Evolutionary conservation across 2,797 vertebrate genomes (phyloP).

Genomic region (Sebastes elongatus): DNA sequence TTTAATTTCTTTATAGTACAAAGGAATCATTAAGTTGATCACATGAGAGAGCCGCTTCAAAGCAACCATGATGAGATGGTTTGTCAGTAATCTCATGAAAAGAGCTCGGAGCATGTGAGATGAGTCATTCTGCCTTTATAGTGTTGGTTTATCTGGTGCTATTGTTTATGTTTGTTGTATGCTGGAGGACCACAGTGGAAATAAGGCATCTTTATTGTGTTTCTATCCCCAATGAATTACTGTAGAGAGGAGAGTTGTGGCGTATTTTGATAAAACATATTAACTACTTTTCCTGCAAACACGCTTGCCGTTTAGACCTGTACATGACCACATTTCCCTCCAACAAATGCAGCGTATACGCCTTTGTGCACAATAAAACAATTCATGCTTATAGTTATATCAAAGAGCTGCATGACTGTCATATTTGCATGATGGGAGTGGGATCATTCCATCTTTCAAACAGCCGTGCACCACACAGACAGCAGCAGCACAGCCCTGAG

Average conservation of each 20-base stretch:
- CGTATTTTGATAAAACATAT: not conserved
- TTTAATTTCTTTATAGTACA: not conserved
- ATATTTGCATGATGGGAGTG: not conserved
- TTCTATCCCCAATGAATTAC: not conserved
- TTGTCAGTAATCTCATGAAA: not conserved
- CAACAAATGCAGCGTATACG: not conserved
- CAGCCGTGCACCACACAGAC: not conserved
- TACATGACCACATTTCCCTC: not conserved
- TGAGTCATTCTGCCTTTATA: not conserved
- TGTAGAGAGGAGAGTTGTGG: not conserved
- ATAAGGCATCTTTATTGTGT: not conserved
- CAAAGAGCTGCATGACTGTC: not conserved
- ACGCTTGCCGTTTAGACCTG: not conserved
- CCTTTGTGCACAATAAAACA: not conserved
- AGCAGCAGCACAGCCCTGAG: conserved; percentile 10
- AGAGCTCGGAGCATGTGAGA: not conserved
- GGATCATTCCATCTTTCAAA: not conserved
- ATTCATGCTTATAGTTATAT: not conserved
- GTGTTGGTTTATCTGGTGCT: not conserved
- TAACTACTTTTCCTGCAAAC: not conserved
- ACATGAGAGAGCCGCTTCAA: not conserved
- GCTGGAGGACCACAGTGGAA: not conserved
- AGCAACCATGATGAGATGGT: not conserved
- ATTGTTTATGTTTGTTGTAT: not conserved
- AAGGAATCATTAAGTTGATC: not conserved